Base-by-base conservation (phyloP, 1,140 invertebrate species). In the Polypedilum pembai region DNA sequence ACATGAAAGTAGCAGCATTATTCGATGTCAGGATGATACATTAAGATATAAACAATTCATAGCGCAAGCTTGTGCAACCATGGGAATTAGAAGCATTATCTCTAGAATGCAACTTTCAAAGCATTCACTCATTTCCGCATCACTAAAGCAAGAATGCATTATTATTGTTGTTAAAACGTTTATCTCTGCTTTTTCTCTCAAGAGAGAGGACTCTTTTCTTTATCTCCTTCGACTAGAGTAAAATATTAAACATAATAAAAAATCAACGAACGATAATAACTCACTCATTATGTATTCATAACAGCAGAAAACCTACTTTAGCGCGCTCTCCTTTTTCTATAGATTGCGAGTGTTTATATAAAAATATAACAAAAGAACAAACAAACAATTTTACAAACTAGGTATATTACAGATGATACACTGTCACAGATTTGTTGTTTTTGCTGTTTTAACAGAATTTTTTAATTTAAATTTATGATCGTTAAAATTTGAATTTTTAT, bases 201-300 rank as follows among this genome's bases (percentile, higher is more conserved):
- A 33, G 24, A 33, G 24, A 33, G 24, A 33, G 24, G 24, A 33
- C 24, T 33, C 24, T 33, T 33, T 33, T 33, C 5, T 3, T 33
- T 33, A 3, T 5, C 1, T 3, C 24, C 2, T 33, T 33, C 1
- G 24, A 33, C 24, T n/a, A n/a, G 24, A 33, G 24, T 33, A 33
- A 33, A 33, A 45, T 41, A 56, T n/a, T 56, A 56, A 56, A n/a
- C 12, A 56, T 12, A 56, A 56, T 12, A 56, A 56, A 56, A 56
- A 56, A 56, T 56, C 45, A 56, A 56, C 45, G 12, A 69, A 69
- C 65, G 65, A 69, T 69, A 69, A 69, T 21, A 69, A 69, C 65
- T 69, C 17, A 18, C 65, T 69, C 65, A 69, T 69, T 69, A 69
- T 18, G 65, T 21, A 69, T 69, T 69, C 65, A 69, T 69, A 12